Conservation (phyloP, 2,888 invertebrate genomes). For the Cabera pusaria region DNA sequence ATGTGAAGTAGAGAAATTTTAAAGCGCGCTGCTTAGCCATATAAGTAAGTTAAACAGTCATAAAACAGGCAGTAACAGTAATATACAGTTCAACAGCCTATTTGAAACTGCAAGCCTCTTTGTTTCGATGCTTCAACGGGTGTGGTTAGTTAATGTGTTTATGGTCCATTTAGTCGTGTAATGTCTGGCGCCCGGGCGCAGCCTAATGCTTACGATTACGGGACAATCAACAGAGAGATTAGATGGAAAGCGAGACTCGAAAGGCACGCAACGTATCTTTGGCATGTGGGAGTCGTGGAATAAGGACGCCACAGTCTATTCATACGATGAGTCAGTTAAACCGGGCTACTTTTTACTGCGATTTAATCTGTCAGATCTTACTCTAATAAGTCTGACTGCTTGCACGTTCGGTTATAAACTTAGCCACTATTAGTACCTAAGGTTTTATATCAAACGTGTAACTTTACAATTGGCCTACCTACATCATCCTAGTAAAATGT, state of each 20-base stretch:
- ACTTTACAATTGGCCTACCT: no score
- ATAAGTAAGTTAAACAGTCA: no score
- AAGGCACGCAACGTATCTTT: conserved; percentile 13
- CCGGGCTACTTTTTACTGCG: no score
- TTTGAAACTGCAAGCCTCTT: conserved; percentile 12
- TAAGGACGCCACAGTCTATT: conserved; percentile 9
- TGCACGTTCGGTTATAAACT: no score
- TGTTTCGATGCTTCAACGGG: conserved; percentile 19
- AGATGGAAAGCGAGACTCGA: conserved; percentile 16
- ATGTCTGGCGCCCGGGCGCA: conserved; percentile 25
- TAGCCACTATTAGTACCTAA: no score
- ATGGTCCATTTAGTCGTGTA: conserved; percentile 34
- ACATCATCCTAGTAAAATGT: no score
- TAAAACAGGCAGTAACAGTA: neutral
- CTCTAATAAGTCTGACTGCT: no score
- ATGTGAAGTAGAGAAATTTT: no score
- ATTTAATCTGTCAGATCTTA: no score
- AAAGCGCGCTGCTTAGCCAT: no score
- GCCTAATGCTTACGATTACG: conserved; percentile 24
- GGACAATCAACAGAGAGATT: conserved; percentile 29
- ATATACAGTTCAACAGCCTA: conserved; percentile 14
- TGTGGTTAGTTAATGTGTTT: conserved; percentile 27
- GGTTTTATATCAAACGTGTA: no score
- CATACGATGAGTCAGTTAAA: conserved; percentile 9
- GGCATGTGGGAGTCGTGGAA: conserved; percentile 13